A percentile compares a stretch with the other conserved stretches of the same genome.
Evolutionary conservation across 2,113 vertebrate genomes (phyloP).

Genomic region (Chlorodrepanis virens): DNA sequence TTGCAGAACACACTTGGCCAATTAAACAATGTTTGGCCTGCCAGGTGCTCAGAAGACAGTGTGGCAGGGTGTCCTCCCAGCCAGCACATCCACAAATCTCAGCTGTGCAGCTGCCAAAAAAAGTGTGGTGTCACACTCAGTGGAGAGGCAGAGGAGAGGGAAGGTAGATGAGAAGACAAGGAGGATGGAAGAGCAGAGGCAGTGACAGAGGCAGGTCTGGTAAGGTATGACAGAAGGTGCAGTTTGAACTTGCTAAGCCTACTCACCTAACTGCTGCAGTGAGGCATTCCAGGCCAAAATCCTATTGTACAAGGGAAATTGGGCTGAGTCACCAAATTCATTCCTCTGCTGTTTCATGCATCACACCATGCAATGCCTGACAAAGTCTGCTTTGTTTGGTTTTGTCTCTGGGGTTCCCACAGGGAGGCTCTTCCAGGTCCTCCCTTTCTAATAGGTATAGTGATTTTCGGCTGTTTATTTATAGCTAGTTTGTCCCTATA

Average conservation of each 20-base stretch:
- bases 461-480: not conserved
- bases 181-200: not conserved
- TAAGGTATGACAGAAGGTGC: not conserved
- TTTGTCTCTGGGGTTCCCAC: not conserved
- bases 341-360: not conserved
- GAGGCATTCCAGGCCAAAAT: not conserved
- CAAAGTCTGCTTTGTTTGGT: not conserved
- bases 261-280: not conserved
- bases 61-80: rapidly evolving
- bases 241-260: not conserved
- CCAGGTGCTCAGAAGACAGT: not conserved
- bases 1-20: not conserved
- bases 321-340: not conserved
- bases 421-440: not conserved
- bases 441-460: not conserved
- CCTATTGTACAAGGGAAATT: not conserved
- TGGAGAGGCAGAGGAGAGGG: not conserved
- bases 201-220: not conserved
- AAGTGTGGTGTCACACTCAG: not conserved
- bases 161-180: not conserved
- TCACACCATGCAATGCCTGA: not conserved
- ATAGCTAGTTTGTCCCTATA: not conserved
- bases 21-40: not conserved
- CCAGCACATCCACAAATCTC: not conserved
- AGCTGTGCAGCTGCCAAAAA: not conserved